These are phyloP conservation scores for Cardiocondyla obscurior DNA, from an alignment of 1,140 invertebrate genomes.

Conservation along the genomic window DNA sequence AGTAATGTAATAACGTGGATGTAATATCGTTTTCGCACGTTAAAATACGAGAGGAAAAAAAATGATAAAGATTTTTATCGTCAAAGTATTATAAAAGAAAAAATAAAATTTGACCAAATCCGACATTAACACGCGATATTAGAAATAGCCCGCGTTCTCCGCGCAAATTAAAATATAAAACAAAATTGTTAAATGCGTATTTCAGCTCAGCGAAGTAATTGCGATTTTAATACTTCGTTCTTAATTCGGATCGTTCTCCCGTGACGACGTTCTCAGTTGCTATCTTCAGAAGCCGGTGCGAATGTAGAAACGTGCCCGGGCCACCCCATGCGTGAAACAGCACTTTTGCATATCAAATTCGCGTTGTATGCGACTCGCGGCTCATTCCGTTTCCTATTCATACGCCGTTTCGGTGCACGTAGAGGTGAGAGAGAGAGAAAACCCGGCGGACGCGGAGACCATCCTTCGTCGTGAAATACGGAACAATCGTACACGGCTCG, in stretches of 20 bases:
- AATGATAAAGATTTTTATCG: background rate
- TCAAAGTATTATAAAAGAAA: background rate
- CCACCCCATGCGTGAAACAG: slow-evolving; percentile 34
- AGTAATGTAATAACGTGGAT: background rate
- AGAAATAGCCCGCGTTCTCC: background rate
- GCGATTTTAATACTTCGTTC: slow-evolving; percentile 43
- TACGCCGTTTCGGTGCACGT: background rate
- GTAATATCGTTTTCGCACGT: background rate
- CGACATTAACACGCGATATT: background rate
- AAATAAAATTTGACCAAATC: background rate
- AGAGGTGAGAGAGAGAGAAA: background rate
- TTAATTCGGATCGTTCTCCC: background rate
- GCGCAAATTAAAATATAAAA: background rate
- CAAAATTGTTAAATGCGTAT: background rate
- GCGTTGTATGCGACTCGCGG: slow-evolving; percentile 19
- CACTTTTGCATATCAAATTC: slow-evolving; percentile 53
- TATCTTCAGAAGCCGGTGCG: background rate
- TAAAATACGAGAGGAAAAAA: background rate
- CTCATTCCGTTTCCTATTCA: slow-evolving; percentile 52
- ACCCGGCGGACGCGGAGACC: background rate
- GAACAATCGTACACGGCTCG: slow-evolving; percentile 54
- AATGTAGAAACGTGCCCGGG: slow-evolving; percentile 7
- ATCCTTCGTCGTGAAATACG: slow-evolving; percentile 34
- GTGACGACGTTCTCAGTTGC: background rate
- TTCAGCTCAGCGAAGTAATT: background rate